Conservation (phyloP, 2,797 vertebrate species). For the Orientallactaga sibirica region DNA sequence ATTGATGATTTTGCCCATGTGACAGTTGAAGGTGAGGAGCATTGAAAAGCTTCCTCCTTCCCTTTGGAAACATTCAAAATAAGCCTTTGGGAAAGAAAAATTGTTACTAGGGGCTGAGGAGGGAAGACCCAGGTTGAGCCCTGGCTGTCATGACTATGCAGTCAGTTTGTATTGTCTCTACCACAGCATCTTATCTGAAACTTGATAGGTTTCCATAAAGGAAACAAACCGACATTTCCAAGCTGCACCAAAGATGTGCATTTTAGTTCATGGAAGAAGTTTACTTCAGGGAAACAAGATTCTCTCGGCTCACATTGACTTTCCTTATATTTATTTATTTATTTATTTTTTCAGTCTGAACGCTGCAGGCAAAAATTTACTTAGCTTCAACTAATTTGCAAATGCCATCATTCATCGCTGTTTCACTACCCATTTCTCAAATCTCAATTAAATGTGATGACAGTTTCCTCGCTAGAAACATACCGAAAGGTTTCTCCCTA, state of each 20-base stretch:
- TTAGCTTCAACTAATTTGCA: constrained; percentile 80
- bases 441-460: constrained; percentile 82
- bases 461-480: constrained; percentile 77
- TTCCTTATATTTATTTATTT: constrained; percentile 68
- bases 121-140: neutral
- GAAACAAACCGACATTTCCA: constrained; percentile 10
- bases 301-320: constrained; percentile 72
- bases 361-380: constrained; percentile 77
- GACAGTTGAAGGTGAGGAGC: constrained; percentile 35
- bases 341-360: constrained; percentile 67
- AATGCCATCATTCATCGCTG: constrained; percentile 74
- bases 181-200: neutral
- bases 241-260: constrained; percentile 33
- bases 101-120: neutral
- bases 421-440: constrained; percentile 80
- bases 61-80: constrained; percentile 50
- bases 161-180: constrained; percentile 47
- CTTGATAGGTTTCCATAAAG: constrained; percentile 34
- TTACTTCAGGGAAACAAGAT: constrained; percentile 44
- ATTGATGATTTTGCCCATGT: constrained; percentile 31
- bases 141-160: constrained; percentile 34
- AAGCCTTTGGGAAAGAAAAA: constrained; percentile 39
- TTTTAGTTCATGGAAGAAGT: constrained; percentile 48
- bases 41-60: neutral
- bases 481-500: constrained; percentile 67